Conservation (phyloP, 1,140 invertebrate species). For the Dinoponera quadriceps region DNA sequence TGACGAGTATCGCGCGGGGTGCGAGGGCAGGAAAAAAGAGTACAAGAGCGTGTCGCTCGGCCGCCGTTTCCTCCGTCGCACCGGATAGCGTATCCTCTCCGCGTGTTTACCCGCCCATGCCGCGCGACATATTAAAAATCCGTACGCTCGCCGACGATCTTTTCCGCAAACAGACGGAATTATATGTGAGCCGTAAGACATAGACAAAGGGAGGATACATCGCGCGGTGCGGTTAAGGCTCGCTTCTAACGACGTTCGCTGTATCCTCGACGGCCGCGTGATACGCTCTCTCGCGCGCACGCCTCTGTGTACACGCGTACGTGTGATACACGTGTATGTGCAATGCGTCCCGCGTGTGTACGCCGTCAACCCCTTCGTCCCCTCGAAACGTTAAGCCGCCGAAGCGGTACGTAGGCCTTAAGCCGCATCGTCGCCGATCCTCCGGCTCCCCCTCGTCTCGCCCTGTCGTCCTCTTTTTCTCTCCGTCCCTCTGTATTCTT, state of each 20-base stretch:
- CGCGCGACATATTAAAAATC: conserved; percentile 83
- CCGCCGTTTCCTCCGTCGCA: conserved; percentile 30
- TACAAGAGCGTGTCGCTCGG: neutral
- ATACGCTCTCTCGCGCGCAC: neutral
- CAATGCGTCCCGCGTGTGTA: conserved; percentile 6
- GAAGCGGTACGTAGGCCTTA: conserved; percentile 81
- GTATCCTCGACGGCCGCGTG: conserved; percentile 12
- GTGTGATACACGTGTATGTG: conserved; percentile 30
- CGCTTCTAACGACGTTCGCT: conserved; percentile 30
- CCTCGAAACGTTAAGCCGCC: conserved; percentile 78
- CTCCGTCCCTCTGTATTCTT: conserved; percentile 51
- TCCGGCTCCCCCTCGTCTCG: conserved; percentile 60
- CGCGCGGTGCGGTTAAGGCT: conserved; percentile 36
- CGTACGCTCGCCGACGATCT: conserved; percentile 75
- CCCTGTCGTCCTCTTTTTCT: conserved; percentile 49
- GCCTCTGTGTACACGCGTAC: neutral
- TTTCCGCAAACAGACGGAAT: conserved; percentile 84
- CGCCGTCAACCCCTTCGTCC: conserved; percentile 62
- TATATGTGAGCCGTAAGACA: conserved; percentile 85
- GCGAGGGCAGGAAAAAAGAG: neutral
- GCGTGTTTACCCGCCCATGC: conserved; percentile 66
- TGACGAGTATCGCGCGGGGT: too few relatives aligned
- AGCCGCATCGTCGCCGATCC: conserved; percentile 80
- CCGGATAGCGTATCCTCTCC: conserved; percentile 43
- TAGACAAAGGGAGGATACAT: conserved; percentile 81